Percentiles rank a stretch among this genome's conserved stretches.
These are phyloP conservation scores for Tetrao urogallus DNA, from an alignment of 2,113 vertebrate species.

Conservation along the genomic window DNA sequence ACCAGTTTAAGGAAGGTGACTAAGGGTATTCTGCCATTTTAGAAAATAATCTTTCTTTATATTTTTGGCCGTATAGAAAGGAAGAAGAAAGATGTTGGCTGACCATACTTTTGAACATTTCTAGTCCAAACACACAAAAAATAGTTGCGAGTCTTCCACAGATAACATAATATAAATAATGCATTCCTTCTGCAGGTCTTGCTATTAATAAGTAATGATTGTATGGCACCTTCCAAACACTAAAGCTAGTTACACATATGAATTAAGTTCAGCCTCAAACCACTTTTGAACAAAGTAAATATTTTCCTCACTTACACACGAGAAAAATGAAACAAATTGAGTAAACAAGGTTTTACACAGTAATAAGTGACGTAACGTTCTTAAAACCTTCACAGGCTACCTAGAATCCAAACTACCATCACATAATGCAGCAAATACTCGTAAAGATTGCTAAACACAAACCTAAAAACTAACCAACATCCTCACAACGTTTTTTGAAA, in stretches of 20 bases:
- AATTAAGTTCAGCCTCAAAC: slow-evolving; percentile 60
- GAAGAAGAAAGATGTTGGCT: slow-evolving; percentile 8
- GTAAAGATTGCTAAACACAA: slow-evolving; percentile 5
- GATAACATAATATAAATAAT: slow-evolving; percentile 64
- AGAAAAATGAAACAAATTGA: slow-evolving; percentile 52
- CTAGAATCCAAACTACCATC: slow-evolving; percentile 6
- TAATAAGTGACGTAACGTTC: slow-evolving; percentile 48
- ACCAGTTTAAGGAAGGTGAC: neutral
- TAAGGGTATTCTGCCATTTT: neutral
- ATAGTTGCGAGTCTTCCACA: slow-evolving; percentile 25
- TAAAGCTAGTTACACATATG: slow-evolving; percentile 68
- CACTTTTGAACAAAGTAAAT: slow-evolving; percentile 54
- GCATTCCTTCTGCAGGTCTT: slow-evolving; percentile 43
- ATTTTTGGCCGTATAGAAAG: neutral
- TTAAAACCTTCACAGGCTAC: neutral
- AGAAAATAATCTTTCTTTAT: neutral
- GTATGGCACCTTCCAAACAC: slow-evolving; percentile 66
- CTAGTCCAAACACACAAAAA: slow-evolving; percentile 51
- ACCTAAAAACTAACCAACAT: neutral
- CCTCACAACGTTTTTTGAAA: neutral
- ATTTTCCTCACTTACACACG: slow-evolving; percentile 33
- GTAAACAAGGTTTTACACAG: slow-evolving; percentile 46
- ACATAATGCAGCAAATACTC: neutral
- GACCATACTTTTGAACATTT: slow-evolving; percentile 16
- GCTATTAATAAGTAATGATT: slow-evolving; percentile 61